Conservation (phyloP, 2,797 vertebrate species). For the Sylvia borin region DNA sequence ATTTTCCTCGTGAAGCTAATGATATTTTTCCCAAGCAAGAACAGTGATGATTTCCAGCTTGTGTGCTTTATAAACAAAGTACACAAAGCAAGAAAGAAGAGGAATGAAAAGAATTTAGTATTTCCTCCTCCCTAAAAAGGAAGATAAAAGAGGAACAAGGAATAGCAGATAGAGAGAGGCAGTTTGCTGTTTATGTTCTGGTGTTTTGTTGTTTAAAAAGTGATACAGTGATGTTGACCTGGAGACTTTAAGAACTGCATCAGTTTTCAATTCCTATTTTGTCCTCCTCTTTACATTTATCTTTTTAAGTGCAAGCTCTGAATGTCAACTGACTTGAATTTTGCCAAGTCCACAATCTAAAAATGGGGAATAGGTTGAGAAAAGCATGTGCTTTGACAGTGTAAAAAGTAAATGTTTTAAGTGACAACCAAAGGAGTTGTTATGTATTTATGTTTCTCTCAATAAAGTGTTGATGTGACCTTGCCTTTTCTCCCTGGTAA, state of each 20-base stretch:
- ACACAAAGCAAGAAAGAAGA: neutral
- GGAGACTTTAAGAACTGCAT: neutral
- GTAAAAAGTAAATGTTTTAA: neutral
- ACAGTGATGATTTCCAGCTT: neutral
- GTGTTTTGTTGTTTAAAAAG: neutral
- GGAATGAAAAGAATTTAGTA: constrained; percentile 16
- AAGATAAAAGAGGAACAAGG: constrained; percentile 19
- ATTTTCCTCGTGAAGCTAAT: neutral
- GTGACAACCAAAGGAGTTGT: neutral
- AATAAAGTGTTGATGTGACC: neutral
- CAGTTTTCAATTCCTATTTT: neutral
- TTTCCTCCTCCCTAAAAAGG: neutral
- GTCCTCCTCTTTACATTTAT: neutral
- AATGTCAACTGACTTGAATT: neutral
- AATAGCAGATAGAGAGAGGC: neutral
- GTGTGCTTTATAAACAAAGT: neutral
- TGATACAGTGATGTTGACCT: neutral
- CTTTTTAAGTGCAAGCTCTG: neutral
- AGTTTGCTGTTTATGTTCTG: neutral
- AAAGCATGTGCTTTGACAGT: neutral
- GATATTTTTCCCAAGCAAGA: neutral
- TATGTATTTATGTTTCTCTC: neutral
- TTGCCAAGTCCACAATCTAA: neutral
- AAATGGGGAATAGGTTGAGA: neutral
- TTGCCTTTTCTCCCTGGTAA: neutral